A percentile compares a stretch with the other conserved stretches of the same genome.
phyloP scores from a whole-genome alignment of 2,888 invertebrate species.

The Sesia apiformis region DNA sequence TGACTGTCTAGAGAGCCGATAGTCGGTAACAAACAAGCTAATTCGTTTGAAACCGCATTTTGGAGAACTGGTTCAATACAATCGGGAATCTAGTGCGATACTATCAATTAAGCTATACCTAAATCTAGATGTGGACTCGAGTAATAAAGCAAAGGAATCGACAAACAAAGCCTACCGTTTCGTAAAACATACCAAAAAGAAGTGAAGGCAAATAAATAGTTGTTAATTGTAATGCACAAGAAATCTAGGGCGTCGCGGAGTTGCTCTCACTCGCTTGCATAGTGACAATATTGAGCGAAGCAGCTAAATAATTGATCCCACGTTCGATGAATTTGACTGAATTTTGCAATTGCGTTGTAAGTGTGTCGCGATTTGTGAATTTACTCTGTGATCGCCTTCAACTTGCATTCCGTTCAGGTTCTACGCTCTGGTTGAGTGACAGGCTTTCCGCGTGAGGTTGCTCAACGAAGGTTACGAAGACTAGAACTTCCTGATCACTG shows the following conservation, averaged over 20 bases:
- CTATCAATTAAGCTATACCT: conserved; percentile 32
- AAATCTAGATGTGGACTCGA: conserved; percentile 24
- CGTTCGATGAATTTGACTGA: conserved; percentile 48
- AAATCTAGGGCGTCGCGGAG: conserved; percentile 28
- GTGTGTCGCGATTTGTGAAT: conserved; percentile 21
- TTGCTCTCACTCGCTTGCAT: conserved; percentile 20
- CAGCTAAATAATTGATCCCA: conserved; percentile 61
- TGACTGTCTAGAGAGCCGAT: conserved; percentile 12
- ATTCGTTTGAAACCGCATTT: conserved; percentile 20
- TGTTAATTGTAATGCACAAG: conserved; percentile 29
- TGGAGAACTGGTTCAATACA: conserved; percentile 39
- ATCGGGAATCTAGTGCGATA: conserved; percentile 38
- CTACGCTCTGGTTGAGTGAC: conserved; percentile 12
- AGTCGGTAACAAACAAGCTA: conserved; percentile 13
- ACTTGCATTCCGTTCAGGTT: conserved; percentile 20
- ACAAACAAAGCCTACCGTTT: not conserved
- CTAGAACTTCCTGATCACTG: too few species aligned
- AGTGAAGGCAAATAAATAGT: not conserved
- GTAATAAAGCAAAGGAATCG: not conserved
- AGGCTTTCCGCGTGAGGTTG: conserved; percentile 19
- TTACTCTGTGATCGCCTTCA: conserved; percentile 15
- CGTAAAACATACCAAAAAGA: not conserved
- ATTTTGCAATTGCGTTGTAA: conserved; percentile 22
- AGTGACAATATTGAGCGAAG: conserved; percentile 40
- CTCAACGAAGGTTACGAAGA: conserved; percentile 19